Base-by-base conservation (phyloP, 2,888 invertebrate species). In the Plemyria rubiginata region DNA sequence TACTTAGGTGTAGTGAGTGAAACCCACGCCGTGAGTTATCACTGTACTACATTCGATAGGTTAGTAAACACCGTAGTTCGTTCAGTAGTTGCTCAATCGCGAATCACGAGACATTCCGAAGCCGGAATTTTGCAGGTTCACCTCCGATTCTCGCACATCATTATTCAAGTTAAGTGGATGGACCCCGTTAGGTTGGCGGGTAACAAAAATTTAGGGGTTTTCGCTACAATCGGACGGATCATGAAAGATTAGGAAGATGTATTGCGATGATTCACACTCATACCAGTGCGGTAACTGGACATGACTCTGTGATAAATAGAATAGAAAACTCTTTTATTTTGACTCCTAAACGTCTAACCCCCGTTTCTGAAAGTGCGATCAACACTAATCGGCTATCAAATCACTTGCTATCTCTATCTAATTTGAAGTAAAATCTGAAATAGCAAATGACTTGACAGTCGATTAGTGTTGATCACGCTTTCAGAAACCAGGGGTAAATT, bases 81-180 rank as follows among this genome's bases (percentile, higher is more conserved):
- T 8, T 43, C 45, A 45, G 45, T 73, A 73, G 73, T 75, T 73
- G 78, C 73, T 75, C 75, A 71, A 73, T 76, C 70, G 69, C 54
- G 65, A 65, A 65, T 68, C 66, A 65, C 56, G 68, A 65, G 54
- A 67, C 66, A 70, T 65, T 64, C 68, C 60, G 4, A 67, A 72
- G 74, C 70, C 74, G 65, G 72, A 73, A 79, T 86, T 87, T 83
- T 82, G 73, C 82, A 83, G 82, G 80, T 81, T 84, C 86, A 81
- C 79, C 81, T 81, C 78, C 71, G 53, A 57, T 15, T 63, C 80
- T 81, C 86, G 77, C 86, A 87, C 87, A 86, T 89, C 89, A 89
- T 90, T 90, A 90, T 88, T 90, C 90, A 89, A 85, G 85, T 84
- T 88, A 90, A 89, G 87, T 88, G 88, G 89, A 87, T 86, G 83